A percentile compares a stretch with the other conserved stretches of the same genome.
Evolutionary conservation across 1,140 invertebrate species (phyloP).

Genomic region (Phenacoccus solenopsis): DNA sequence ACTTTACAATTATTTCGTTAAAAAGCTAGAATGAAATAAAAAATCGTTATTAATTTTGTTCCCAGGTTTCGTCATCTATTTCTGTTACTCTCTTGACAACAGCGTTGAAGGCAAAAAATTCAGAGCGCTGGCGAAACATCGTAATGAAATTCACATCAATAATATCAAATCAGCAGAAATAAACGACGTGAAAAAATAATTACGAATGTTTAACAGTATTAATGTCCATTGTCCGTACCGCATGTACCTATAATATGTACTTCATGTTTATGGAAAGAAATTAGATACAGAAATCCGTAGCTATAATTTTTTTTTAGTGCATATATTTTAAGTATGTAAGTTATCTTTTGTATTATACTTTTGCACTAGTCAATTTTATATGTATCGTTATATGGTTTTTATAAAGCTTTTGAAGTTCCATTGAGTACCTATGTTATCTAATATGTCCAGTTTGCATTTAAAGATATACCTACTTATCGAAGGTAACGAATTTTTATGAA

Average conservation of each 20-base stretch:
- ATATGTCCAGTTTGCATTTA: too few relatives aligned
- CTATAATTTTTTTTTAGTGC: background rate
- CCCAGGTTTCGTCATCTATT: background rate
- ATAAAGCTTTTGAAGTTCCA: too few relatives aligned
- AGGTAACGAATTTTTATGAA: too few relatives aligned
- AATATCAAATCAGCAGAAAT: too few relatives aligned
- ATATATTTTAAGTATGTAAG: background rate
- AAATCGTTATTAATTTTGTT: background rate
- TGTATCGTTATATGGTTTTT: too few relatives aligned
- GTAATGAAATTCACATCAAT: background rate
- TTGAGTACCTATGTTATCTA: too few relatives aligned
- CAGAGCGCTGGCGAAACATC: background rate
- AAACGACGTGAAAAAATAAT: background rate
- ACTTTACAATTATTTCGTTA: background rate
- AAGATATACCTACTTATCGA: too few relatives aligned
- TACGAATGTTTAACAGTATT: background rate
- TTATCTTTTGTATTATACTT: background rate
- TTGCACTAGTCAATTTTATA: conserved; percentile 2
- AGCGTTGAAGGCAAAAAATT: background rate
- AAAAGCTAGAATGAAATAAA: background rate
- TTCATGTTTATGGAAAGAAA: too few relatives aligned
- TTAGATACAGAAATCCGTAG: background rate
- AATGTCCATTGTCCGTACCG: background rate
- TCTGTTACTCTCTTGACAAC: background rate
- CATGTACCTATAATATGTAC: too few relatives aligned